These are phyloP conservation scores for Alexandromys fortis DNA, from an alignment of 2,113 vertebrate genomes.

Conservation along the genomic window DNA sequence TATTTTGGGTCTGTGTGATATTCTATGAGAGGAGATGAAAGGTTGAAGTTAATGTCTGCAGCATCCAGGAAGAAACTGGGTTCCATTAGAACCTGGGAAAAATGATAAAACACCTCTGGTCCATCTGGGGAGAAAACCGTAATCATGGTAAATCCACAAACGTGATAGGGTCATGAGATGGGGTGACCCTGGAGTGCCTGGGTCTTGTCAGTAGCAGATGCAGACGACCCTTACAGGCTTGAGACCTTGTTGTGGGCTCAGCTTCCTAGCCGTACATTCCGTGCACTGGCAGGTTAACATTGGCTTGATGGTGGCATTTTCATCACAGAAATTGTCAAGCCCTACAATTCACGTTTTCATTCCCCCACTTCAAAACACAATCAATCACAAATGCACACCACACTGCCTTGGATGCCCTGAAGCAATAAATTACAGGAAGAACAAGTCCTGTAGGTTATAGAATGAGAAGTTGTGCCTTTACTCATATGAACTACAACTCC, in stretches of 20 bases:
- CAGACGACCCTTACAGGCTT: accelerated
- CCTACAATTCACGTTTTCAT: neutral
- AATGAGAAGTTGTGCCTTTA: too few relatives aligned
- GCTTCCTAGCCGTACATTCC: neutral
- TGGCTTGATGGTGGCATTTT: neutral
- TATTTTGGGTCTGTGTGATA: neutral
- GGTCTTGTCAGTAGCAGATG: neutral
- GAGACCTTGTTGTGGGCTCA: accelerated
- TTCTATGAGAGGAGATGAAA: too few relatives aligned
- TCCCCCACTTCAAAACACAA: neutral
- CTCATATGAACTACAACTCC: neutral
- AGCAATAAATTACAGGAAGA: neutral
- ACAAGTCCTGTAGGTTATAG: accelerated
- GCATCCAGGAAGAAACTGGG: neutral
- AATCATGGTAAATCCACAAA: neutral
- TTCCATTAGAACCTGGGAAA: neutral
- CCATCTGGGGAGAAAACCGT: neutral
- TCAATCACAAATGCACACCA: neutral
- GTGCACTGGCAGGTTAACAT: neutral
- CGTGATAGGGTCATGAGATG: neutral
- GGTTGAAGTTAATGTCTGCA: too few relatives aligned
- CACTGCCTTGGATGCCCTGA: neutral
- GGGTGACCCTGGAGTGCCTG: neutral
- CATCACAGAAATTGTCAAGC: neutral
- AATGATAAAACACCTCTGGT: neutral